phyloP scores from a whole-genome alignment of 1,140 invertebrate genomes.

The Apis cerana region DNA sequence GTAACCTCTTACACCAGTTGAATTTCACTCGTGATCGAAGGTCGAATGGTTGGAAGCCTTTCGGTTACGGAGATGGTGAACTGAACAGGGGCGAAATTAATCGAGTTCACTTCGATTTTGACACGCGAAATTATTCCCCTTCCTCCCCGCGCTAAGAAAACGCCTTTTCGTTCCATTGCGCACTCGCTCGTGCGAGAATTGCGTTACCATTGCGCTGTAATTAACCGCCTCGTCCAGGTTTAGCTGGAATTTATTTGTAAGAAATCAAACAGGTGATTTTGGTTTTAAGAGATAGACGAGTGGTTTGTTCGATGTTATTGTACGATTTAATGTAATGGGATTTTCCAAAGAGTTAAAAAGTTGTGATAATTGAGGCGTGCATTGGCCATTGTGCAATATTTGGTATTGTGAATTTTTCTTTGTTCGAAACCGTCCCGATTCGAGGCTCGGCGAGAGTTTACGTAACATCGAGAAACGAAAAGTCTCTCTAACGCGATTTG shows the following conservation, averaged over 20 bases:
- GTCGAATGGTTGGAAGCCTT: slow-evolving; percentile 2
- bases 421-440: slow-evolving; percentile 12
- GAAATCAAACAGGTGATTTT: neutral
- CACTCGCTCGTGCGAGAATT: slow-evolving; percentile 19
- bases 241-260: neutral
- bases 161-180: slow-evolving; percentile 42
- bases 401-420: slow-evolving; percentile 19
- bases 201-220: slow-evolving; percentile 4
- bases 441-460: neutral
- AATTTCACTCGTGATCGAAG: slow-evolving; percentile 41
- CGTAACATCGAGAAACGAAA: neutral
- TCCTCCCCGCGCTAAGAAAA: neutral
- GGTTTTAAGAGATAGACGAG: no score
- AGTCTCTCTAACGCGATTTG: neutral
- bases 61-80: neutral
- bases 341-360: neutral
- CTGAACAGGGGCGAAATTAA: neutral
- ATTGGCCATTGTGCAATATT: slow-evolving; percentile 28
- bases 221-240: slow-evolving; percentile 14
- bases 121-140: neutral
- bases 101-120: slow-evolving; percentile 7
- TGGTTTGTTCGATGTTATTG: no score
- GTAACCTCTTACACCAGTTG: slow-evolving; percentile 11
- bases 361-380: neutral
- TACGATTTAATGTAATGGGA: no score